Base-by-base conservation (phyloP, 2,797 vertebrate species). In the Antrozous pallidus region DNA sequence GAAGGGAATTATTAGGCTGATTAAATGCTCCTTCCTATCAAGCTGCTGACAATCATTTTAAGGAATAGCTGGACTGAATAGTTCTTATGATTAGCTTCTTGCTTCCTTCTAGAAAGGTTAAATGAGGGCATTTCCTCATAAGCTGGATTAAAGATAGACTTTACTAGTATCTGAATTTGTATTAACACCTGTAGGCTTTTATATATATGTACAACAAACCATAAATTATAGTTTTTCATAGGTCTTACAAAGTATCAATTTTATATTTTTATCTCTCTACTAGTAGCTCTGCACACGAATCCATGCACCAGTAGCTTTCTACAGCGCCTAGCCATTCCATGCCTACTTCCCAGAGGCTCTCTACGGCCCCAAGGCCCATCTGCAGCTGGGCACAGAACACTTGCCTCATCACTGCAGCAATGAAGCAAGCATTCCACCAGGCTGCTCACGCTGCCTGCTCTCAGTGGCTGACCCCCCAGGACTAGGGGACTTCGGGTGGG, bases 181-280 rank as follows among this genome's bases (percentile, higher is more conserved):
- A 47, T 63, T 80, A 94, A 91, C 28, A 90, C 54, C 31, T 63
- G 3, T 63, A 88, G 65, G 38, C 40, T 61, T 84, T 86, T 51
- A 47, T 42, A 16, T 8, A 26, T 20, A 63, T 17, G 17, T 18
- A 45, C 49, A 14, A 42, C 42, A 49, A 13, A 31, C 3, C 12
- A 85, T 40, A 67, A 85, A 67, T 65, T 69, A 71, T 45, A 65
- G 84, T 42, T 90, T 92, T 83, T 36, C 31, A 63, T 14, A 42
- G 45, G 6, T 91, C 5, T 93, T 69, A 81, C 14, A 42, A 80
- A 65, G 10, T 33, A 74, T 33, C 1, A 54, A 36, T 90, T 71
- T 77, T 40, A 81, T 82, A 67, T 47, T 67, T 96, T 91, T 67
- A 88, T 88, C 4, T 92, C 14, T 94, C 83, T 69, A 31, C 51